Evolutionary conservation across 2,888 invertebrate species (phyloP).

Genomic region (Maniola hyperantus): DNA sequence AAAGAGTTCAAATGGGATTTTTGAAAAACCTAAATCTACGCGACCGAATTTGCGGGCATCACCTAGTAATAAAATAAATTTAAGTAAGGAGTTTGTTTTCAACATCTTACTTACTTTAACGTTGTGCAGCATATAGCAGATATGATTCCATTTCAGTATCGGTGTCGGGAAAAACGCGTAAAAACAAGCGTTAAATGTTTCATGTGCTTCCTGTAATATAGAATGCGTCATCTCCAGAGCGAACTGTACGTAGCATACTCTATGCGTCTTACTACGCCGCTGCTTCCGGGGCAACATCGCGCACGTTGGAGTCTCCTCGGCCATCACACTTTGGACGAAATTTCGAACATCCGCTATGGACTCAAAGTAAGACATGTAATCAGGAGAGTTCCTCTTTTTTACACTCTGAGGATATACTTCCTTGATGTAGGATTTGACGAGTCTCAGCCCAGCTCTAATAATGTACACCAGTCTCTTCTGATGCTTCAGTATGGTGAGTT

Average conservation of each 20-base stretch:
- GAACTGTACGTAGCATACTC: conserved; percentile 70
- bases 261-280: conserved; percentile 67
- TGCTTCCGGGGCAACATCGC: conserved; percentile 60
- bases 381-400: conserved; percentile 71
- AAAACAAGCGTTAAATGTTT: conserved; percentile 95
- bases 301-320: conserved; percentile 83
- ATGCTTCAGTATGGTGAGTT: conserved; percentile 84
- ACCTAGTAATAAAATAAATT: too few relatives aligned
- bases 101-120: conserved; percentile 78
- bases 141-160: conserved; percentile 94
- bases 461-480: conserved; percentile 93
- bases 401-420: conserved; percentile 92
- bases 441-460: conserved; percentile 90
- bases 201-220: conserved; percentile 94
- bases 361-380: conserved; percentile 91
- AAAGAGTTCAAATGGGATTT: too few relatives aligned
- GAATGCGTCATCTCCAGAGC: conserved; percentile 85
- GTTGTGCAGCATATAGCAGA: conserved; percentile 91
- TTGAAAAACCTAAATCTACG: too few relatives aligned
- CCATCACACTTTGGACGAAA: conserved; percentile 90
- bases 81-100: too few relatives aligned
- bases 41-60: too few relatives aligned
- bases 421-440: conserved; percentile 93
- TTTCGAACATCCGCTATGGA: conserved; percentile 93
- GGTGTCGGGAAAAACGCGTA: conserved; percentile 98